Evolutionary conservation across 2,113 vertebrate genomes (phyloP).

Genomic region (Lycocorax pyrrhopterus): DNA sequence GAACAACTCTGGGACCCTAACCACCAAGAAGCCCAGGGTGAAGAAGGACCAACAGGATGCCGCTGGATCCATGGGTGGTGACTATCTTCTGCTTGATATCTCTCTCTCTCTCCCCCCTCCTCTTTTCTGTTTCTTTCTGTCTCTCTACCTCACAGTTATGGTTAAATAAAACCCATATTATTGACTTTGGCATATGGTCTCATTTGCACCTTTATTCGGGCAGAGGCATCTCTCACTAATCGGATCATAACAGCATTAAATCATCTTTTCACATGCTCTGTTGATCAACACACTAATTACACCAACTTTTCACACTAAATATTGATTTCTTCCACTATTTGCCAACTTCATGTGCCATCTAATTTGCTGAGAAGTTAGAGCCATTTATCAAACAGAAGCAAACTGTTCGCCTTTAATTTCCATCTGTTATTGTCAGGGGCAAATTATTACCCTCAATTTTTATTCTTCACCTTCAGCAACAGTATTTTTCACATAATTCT

Average conservation of each 20-base stretch:
- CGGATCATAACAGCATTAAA: neutral
- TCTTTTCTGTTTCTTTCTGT: too few relatives aligned
- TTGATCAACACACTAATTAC: neutral
- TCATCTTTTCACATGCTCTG: neutral
- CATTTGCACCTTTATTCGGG: too few relatives aligned
- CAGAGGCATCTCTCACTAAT: too few relatives aligned
- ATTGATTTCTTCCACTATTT: slow-evolving; percentile 25
- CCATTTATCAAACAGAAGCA: slow-evolving; percentile 14
- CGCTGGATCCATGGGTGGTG: too few relatives aligned
- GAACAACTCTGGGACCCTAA: too few relatives aligned
- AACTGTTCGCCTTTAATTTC: slow-evolving; percentile 15
- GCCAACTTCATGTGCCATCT: slow-evolving; percentile 27
- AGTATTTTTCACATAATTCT: neutral
- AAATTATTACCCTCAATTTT: neutral
- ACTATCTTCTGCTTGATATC: too few relatives aligned
- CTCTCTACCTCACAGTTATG: too few relatives aligned
- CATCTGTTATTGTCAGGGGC: neutral
- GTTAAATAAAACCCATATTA: too few relatives aligned
- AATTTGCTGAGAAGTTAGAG: slow-evolving; percentile 46
- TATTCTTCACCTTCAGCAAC: neutral
- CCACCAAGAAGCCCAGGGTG: too few relatives aligned
- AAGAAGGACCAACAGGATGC: too few relatives aligned
- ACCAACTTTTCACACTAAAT: neutral
- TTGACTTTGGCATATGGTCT: too few relatives aligned
- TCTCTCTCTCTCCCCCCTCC: too few relatives aligned